Percentiles rank a stretch among this genome's conserved stretches.
Conservation (phyloP, 37 sponge, comb jelly and placozoan species). For the Bolinopsis microptera region DNA sequence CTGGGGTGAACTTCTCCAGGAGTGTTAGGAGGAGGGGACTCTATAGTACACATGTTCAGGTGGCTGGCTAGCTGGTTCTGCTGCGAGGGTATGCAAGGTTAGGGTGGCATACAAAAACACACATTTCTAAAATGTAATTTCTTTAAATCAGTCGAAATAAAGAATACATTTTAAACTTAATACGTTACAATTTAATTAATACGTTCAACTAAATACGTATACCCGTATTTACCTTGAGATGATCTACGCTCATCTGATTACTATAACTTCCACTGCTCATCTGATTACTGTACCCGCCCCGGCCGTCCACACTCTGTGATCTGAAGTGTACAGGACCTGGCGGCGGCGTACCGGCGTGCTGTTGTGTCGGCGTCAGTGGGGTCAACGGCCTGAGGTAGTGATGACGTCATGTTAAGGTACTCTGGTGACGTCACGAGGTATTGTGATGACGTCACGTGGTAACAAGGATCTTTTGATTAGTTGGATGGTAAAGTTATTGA, state of each 20-base stretch:
- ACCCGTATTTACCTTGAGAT: slow-evolving; percentile 22
- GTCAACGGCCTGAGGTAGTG: neutral
- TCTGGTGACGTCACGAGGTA: neutral
- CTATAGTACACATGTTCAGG: slow-evolving; percentile 46
- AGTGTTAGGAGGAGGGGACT: slow-evolving; percentile 27
- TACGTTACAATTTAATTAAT: too few relatives aligned
- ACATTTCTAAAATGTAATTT: too few relatives aligned
- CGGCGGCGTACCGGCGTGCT: neutral
- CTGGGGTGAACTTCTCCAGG: neutral
- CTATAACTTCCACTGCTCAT: neutral
- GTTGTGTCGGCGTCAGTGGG: neutral
- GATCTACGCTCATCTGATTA: slow-evolving; percentile 1
- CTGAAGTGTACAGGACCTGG: neutral
- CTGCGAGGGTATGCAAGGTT: neutral
- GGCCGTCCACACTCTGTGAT: slow-evolving; percentile 54
- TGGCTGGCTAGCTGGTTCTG: slow-evolving; percentile 20
- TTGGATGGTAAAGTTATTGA: too few relatives aligned
- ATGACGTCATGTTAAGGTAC: neutral
- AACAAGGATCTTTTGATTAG: too few relatives aligned
- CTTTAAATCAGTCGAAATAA: too few relatives aligned
- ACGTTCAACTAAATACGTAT: too few relatives aligned
- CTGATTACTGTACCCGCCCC: neutral
- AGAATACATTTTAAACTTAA: too few relatives aligned
- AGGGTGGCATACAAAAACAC: too few relatives aligned
- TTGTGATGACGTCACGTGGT: neutral